Evolutionary conservation across 2,113 vertebrate species (phyloP).

Genomic region (Ranitomeya imitator): DNA sequence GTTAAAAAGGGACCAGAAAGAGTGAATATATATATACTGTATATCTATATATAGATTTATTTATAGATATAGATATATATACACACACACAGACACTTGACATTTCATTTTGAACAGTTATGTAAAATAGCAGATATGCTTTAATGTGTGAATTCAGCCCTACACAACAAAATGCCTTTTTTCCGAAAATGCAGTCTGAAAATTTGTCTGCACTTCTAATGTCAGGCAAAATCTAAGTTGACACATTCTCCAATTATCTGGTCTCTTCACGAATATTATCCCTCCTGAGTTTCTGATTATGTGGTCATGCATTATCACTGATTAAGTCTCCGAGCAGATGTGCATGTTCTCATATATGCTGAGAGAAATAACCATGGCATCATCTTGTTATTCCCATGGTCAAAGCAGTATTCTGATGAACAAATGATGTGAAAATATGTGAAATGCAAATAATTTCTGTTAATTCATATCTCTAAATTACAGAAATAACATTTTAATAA

Average conservation of each 20-base stretch:
- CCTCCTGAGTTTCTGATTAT: background rate
- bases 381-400: background rate
- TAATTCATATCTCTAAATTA: background rate
- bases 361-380: background rate
- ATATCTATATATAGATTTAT: no score
- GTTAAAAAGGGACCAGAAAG: no score
- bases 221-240: background rate
- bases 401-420: background rate
- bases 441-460: background rate
- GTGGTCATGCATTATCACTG: background rate
- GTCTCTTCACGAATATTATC: background rate
- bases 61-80: no score
- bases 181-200: background rate
- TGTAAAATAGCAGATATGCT: no score
- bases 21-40: no score
- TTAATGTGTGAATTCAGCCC: background rate
- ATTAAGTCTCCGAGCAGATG: constrained; percentile 1
- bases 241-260: constrained; percentile 11
- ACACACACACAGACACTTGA: no score
- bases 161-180: background rate
- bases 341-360: background rate
- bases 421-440: background rate
- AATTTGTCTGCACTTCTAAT: background rate
- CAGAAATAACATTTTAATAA: background rate
- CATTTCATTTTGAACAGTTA: no score